Evolutionary conservation across 2,113 vertebrate species (phyloP), one percentile per base, ranked within the genome.

Genomic region (Pao palembangensis): DNA sequence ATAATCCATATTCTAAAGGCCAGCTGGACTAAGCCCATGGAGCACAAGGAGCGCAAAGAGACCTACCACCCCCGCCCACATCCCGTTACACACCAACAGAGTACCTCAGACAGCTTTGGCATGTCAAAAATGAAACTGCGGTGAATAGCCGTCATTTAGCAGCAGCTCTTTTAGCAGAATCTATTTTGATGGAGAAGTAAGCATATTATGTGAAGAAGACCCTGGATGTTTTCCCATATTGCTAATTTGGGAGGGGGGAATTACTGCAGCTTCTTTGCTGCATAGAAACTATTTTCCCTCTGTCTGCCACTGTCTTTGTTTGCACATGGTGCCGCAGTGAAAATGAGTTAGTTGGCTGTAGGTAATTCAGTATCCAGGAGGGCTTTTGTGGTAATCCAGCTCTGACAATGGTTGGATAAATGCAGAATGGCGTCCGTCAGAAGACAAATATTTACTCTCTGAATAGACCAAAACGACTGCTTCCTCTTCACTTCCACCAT

Each of bases 1-100:
- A 81, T 88, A 90, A 90, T 89, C 86, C 87, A 87, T 89, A 89
- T 85, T 87, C 81, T 88, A 88, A 87, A 89, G 87, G 73, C 83
- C 87, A 88, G 86, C 85, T 89, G 89, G 86, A 85, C 79, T 70
- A 63, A 88, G 71, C 83, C 76, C 78, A 82, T 63, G 56, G 69
- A 72, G 83, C 76, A 68, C 50, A 80, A 79, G 81, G 71, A 79
- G 69, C 74, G 81, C 76, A 84, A 81, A 83, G 59, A 81, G 77
- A 82, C 67, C 71, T 69, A 54, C 58, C 57, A 61, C 69, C 67
- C 72, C 78, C 78, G 61, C 79, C 82, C 80, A 76, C 78, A 55
- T 69, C 70, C 55, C 67, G 63, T 58, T 68, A 57, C 72, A 70
- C 60, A 67, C 71, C 61, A 69, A 75, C 77, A 44, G 60, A 80